Conservation (phyloP, 2,888 invertebrate species). For the Gastrophysa polygoni region DNA sequence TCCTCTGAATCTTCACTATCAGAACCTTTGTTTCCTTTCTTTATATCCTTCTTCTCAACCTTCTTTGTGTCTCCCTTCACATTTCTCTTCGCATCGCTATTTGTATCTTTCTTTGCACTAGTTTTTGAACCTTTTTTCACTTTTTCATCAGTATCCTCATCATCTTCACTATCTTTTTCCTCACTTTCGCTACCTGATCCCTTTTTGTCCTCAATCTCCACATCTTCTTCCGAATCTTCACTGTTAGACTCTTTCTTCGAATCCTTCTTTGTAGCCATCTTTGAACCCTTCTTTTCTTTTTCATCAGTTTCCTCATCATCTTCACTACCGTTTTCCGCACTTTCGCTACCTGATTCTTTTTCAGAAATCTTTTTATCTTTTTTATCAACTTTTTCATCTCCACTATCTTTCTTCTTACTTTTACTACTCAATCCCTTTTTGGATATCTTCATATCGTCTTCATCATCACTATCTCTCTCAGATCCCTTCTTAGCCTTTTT, state of each 20-base stretch:
- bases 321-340: conserved; percentile 59
- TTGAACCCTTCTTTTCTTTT: too few species aligned
- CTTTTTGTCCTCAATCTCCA: conserved; percentile 69
- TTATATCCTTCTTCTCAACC: conserved; percentile 62
- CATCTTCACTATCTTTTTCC: too few species aligned
- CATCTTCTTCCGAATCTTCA: too few species aligned
- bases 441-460: conserved; percentile 53
- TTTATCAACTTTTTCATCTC: conserved; percentile 67
- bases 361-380: conserved; percentile 64
- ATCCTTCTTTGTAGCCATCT: too few species aligned
- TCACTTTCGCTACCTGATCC: conserved; percentile 54
- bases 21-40: conserved; percentile 56
- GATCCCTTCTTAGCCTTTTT: conserved; percentile 45
- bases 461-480: conserved; percentile 44
- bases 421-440: conserved; percentile 58
- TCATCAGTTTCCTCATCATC: conserved; percentile 43
- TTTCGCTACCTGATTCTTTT: conserved; percentile 60
- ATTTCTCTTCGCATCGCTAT: conserved; percentile 25
- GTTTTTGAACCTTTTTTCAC: too few species aligned
- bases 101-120: too few species aligned
- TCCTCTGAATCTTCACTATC: conserved; percentile 54
- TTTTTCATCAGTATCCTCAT: too few species aligned
- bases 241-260: too few species aligned
- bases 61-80: neutral
- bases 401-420: conserved; percentile 53